Conservation (phyloP, 2,888 invertebrate genomes). For the Phortica okadai region DNA sequence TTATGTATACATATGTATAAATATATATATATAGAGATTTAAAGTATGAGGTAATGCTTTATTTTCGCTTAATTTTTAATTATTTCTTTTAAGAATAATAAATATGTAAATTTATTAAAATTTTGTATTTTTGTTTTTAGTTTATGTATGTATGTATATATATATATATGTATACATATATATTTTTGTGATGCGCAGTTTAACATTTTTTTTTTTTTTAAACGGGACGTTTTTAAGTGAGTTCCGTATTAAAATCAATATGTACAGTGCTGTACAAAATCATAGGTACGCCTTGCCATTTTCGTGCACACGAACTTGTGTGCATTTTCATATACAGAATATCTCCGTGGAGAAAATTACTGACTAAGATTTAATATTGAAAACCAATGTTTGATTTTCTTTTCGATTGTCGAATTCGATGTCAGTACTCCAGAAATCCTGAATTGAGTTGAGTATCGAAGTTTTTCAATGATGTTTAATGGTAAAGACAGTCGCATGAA, state of each 20-base stretch:
- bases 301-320: neutral
- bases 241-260: neutral
- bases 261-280: neutral
- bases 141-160: constrained; percentile 13
- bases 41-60: constrained; percentile 72
- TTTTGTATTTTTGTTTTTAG: constrained; percentile 14
- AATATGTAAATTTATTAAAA: constrained; percentile 1
- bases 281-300: neutral
- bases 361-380: too few relatives aligned
- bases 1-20: neutral
- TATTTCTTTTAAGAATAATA: neutral
- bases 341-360: too few relatives aligned
- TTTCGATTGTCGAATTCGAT: too few relatives aligned
- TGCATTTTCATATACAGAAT: too few relatives aligned
- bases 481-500: too few relatives aligned
- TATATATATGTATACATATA: constrained; percentile 34
- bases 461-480: too few relatives aligned
- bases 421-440: too few relatives aligned
- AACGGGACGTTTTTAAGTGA: neutral
- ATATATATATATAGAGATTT: constrained; percentile 57
- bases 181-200: constrained; percentile 37
- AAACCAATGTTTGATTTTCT: too few relatives aligned
- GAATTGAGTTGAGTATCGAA: too few relatives aligned
- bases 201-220: constrained; percentile 25
- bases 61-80: constrained; percentile 60